Evolutionary conservation across 2,888 invertebrate species (phyloP).

Genomic region (Eurois occulta): DNA sequence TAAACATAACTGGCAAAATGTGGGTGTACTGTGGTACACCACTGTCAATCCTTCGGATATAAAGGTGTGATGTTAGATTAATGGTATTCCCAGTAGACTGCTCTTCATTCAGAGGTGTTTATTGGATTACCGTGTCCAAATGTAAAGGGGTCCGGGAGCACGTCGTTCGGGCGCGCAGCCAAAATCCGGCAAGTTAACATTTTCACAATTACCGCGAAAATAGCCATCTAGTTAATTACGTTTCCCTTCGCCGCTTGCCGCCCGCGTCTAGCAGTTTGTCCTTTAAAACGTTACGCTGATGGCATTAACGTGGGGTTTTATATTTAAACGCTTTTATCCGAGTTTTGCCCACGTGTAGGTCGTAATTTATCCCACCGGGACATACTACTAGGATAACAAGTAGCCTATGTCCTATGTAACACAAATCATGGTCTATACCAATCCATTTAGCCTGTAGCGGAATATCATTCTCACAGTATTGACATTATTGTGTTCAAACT

Average conservation of each 20-base stretch:
- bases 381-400: neutral
- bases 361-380: neutral
- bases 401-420: neutral
- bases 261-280: neutral
- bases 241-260: neutral
- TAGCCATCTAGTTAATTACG: constrained; percentile 31
- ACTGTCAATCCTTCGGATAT: neutral
- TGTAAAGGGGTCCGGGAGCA: constrained; percentile 15
- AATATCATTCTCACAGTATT: no score
- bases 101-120: neutral
- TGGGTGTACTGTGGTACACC: neutral
- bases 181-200: constrained; percentile 27
- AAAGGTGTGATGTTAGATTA: neutral
- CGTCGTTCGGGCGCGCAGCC: constrained; percentile 34
- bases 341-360: neutral
- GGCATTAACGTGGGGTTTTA: neutral
- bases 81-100: neutral
- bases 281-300: constrained; percentile 2
- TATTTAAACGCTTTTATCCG: neutral
- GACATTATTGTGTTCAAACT: no score
- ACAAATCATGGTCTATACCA: neutral
- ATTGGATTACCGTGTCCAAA: neutral
- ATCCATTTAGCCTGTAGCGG: neutral
- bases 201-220: constrained; percentile 46
- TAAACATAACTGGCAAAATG: neutral